A percentile compares a stretch with the other conserved stretches of the same genome.
These are phyloP conservation scores for Danionella cerebrum DNA, from an alignment of 2,113 vertebrate genomes.

Conservation along the genomic window DNA sequence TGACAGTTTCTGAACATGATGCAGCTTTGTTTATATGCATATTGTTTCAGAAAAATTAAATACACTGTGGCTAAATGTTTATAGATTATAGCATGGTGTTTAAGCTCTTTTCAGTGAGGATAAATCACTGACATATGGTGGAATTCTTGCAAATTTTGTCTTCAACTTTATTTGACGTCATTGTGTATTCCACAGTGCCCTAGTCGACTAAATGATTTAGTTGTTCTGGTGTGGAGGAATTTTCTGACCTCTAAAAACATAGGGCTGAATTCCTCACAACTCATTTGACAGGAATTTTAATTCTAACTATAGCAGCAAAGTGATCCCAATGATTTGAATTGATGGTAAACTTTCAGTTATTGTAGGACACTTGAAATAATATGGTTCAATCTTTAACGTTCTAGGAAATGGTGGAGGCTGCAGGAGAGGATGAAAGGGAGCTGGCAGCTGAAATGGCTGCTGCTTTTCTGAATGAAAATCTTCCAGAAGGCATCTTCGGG, in stretches of 20 bases:
- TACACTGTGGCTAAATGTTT: not conserved
- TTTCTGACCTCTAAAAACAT: not conserved
- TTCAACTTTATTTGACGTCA: not conserved
- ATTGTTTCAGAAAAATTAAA: not conserved
- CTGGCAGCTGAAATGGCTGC: slow-evolving; percentile 97
- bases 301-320: too few species aligned
- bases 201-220: not conserved
- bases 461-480: slow-evolving; percentile 93
- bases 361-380: not conserved
- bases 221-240: not conserved
- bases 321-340: too few species aligned
- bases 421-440: slow-evolving; percentile 92
- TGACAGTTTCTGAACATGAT: not conserved
- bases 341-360: too few species aligned
- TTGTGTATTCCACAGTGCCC: not conserved
- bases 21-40: slow-evolving; percentile 2
- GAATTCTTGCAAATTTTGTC: not conserved
- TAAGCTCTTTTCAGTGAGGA: not conserved
- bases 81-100: not conserved
- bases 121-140: not conserved
- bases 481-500: slow-evolving; percentile 93
- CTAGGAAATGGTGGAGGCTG: slow-evolving; percentile 98
- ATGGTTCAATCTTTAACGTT: not conserved
- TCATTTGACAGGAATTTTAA: not conserved
- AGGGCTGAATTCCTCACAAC: not conserved